Evolutionary conservation across 2,797 vertebrate genomes (phyloP).

Genomic region (Mastacembelus armatus): DNA sequence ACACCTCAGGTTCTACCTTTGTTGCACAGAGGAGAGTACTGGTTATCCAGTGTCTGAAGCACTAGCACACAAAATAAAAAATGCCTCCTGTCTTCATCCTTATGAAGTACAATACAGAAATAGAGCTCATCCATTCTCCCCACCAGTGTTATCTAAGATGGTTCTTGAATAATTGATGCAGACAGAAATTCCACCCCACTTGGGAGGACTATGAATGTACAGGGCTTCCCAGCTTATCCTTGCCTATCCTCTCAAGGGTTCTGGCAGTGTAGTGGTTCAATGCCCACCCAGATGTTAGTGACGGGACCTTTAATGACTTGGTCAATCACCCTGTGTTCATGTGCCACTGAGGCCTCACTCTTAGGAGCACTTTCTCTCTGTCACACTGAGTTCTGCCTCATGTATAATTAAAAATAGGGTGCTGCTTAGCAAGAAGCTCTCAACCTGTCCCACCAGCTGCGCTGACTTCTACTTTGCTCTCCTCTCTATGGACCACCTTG

Average conservation of each 20-base stretch:
- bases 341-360: constrained; percentile 53
- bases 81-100: constrained; percentile 78
- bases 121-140: constrained; percentile 82
- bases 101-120: constrained; percentile 83
- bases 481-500: constrained; percentile 24
- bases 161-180: constrained; percentile 82
- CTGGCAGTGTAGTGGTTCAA: constrained; percentile 54
- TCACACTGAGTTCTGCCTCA: constrained; percentile 70
- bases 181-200: constrained; percentile 81
- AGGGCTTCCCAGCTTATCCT: constrained; percentile 70
- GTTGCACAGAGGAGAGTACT: constrained; percentile 53
- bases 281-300: constrained; percentile 70
- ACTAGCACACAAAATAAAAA: constrained; percentile 75
- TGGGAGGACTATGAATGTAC: constrained; percentile 69
- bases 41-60: constrained; percentile 69
- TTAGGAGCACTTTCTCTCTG: constrained; percentile 58
- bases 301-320: constrained; percentile 69
- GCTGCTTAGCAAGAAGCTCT: constrained; percentile 66
- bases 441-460: constrained; percentile 49
- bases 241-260: constrained; percentile 61
- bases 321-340: constrained; percentile 72
- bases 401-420: constrained; percentile 76
- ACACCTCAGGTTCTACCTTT: constrained; percentile 54
- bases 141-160: constrained; percentile 80
- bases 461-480: constrained; percentile 31